phyloP scores from a whole-genome alignment of 2,113 vertebrate genomes.

The Semnornis frantzii region DNA sequence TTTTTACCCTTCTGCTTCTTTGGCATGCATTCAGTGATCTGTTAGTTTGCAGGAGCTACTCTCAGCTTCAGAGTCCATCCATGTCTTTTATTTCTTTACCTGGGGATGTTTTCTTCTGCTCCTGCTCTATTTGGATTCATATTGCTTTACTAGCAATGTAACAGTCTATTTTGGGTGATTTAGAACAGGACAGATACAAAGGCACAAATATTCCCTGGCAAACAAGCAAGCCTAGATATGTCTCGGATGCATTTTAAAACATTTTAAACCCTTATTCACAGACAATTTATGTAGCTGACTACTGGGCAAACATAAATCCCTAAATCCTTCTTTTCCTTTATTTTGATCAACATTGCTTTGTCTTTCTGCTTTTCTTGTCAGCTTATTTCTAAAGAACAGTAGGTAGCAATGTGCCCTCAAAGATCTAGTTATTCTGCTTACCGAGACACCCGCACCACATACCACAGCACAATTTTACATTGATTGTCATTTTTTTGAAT shows the following conservation, averaged over 20 bases:
- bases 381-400: background rate
- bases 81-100: conserved; percentile 4
- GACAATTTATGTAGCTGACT: conserved; percentile 11
- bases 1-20: background rate
- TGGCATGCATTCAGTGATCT: conserved; percentile 1
- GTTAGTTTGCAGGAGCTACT: conserved; percentile 1
- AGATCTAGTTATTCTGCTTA: background rate
- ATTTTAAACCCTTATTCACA: conserved; percentile 8
- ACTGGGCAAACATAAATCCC: conserved; percentile 11
- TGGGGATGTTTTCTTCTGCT: background rate
- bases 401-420: background rate
- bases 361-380: conserved; percentile 30
- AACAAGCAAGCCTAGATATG: conserved; percentile 9
- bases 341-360: conserved; percentile 17
- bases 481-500: background rate
- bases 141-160: conserved; percentile 7
- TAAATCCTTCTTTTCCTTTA: conserved; percentile 18
- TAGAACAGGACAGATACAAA: conserved; percentile 27
- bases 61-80: background rate
- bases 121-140: background rate
- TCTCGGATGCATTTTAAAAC: conserved; percentile 12
- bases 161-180: conserved; percentile 22
- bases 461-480: background rate
- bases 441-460: background rate
- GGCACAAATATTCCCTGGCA: background rate